A percentile compares a stretch with the other conserved stretches of the same genome.
These are phyloP conservation scores for Baronia brevicornis DNA, from an alignment of 2,888 invertebrate genomes.

Conservation along the genomic window DNA sequence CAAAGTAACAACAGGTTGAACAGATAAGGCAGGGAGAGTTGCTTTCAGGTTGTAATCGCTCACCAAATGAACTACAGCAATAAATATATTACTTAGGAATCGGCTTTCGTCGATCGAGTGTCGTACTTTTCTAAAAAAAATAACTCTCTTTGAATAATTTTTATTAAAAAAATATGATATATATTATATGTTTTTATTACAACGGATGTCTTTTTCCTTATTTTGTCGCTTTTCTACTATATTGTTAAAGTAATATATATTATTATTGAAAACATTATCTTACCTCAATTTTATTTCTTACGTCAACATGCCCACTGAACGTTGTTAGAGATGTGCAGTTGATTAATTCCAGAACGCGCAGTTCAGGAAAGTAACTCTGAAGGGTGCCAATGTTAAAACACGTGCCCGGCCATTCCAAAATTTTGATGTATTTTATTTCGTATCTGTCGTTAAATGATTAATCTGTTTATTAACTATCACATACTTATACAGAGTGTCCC, in stretches of 20 bases:
- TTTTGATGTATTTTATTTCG: constrained; percentile 39
- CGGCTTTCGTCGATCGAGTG: too few relatives aligned
- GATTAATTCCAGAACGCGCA: constrained; percentile 40
- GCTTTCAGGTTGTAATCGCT: too few relatives aligned
- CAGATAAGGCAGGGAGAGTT: too few relatives aligned
- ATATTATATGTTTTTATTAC: neutral
- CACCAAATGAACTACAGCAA: too few relatives aligned
- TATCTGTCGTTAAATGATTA: constrained; percentile 29
- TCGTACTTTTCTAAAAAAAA: too few relatives aligned
- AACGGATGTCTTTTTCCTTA: neutral
- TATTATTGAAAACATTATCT: constrained; percentile 12
- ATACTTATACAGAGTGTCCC: too few relatives aligned
- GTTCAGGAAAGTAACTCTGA: constrained; percentile 49
- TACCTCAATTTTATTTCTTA: constrained; percentile 51
- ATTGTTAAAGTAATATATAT: neutral
- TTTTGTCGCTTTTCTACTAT: neutral
- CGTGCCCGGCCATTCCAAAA: constrained; percentile 52
- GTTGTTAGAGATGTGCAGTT: constrained; percentile 44
- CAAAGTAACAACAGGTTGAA: too few relatives aligned
- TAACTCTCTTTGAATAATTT: too few relatives aligned
- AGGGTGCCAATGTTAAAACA: constrained; percentile 49
- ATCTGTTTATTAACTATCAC: neutral
- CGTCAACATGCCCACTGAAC: constrained; percentile 53
- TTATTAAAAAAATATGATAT: too few relatives aligned
- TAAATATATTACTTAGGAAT: too few relatives aligned